These are phyloP conservation scores for Idaea biselata DNA, from an alignment of 2,888 invertebrate species.

Conservation along the genomic window DNA sequence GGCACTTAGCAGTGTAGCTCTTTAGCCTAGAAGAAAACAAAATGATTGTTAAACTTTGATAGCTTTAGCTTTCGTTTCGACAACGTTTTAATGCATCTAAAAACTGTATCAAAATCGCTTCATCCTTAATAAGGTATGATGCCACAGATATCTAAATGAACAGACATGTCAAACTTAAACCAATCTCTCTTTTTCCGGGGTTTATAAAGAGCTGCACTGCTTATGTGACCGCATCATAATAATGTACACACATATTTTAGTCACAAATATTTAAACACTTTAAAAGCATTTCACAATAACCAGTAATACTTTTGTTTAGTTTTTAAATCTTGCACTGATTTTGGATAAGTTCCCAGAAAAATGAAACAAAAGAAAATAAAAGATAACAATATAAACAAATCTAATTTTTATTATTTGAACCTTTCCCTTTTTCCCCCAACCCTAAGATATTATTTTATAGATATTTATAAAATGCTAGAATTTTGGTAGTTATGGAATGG, in stretches of 20 bases:
- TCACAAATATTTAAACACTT: constrained; percentile 28
- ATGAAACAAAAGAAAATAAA: constrained; percentile 62
- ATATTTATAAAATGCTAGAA: constrained; percentile 8
- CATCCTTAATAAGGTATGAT: too few relatives aligned
- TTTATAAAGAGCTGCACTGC: not conserved
- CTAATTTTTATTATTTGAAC: constrained; percentile 32
- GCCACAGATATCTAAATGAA: too few relatives aligned
- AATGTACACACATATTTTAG: constrained; percentile 12
- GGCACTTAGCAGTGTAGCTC: not conserved
- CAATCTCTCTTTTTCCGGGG: not conserved
- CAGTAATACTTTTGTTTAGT: constrained; percentile 58
- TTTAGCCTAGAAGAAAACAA: constrained; percentile 13
- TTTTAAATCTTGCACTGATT: constrained; percentile 68
- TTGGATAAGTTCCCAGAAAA: constrained; percentile 57
- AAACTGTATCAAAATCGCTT: too few relatives aligned
- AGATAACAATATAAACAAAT: constrained; percentile 40
- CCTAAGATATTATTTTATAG: constrained; percentile 7
- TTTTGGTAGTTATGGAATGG: not conserved
- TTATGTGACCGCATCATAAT: constrained; percentile 2
- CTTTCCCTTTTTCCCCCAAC: constrained; percentile 11
- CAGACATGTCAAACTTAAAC: too few relatives aligned
- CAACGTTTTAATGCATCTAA: too few relatives aligned
- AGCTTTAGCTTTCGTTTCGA: not conserved
- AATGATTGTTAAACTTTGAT: not conserved
- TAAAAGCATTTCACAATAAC: constrained; percentile 52